A percentile compares a stretch with the other conserved stretches of the same genome.
Evolutionary conservation across 2,797 vertebrate genomes (phyloP).

Genomic region (Anolis apletophallus): DNA sequence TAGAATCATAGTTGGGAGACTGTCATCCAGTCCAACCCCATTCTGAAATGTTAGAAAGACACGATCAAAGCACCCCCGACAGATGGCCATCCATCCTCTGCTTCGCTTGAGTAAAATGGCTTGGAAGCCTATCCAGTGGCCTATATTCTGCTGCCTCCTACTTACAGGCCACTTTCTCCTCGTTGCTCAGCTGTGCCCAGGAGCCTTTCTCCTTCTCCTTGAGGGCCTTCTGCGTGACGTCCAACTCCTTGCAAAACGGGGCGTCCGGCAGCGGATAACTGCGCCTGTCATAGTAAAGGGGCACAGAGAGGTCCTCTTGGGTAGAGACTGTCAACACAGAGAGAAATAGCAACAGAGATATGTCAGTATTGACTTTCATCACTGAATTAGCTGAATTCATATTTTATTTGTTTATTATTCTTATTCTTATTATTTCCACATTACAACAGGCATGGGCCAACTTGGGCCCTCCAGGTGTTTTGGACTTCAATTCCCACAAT

Average conservation of each 20-base stretch:
- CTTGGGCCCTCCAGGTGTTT: no score
- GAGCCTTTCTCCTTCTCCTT: constrained; percentile 89
- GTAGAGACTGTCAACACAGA: constrained; percentile 8
- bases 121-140: neutral
- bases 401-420: no score
- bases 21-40: no score
- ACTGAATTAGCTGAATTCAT: no score
- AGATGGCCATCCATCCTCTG: no score
- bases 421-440: no score
- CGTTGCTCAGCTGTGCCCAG: constrained; percentile 83
- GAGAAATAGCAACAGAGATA: neutral
- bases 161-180: constrained; percentile 87
- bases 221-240: constrained; percentile 76
- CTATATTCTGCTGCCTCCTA: neutral
- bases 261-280: constrained; percentile 83
- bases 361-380: neutral
- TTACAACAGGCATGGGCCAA: no score
- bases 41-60: no score
- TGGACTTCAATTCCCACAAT: no score
- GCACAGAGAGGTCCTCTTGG: constrained; percentile 76
- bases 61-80: no score
- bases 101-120: no score
- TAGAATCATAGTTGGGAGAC: no score
- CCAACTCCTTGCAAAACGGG: constrained; percentile 77
- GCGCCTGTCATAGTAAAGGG: constrained; percentile 79